A percentile compares a stretch with the other conserved stretches of the same genome.
Evolutionary conservation across 2,797 vertebrate genomes (phyloP).

Genomic region (Macrochelys suwanniensis): DNA sequence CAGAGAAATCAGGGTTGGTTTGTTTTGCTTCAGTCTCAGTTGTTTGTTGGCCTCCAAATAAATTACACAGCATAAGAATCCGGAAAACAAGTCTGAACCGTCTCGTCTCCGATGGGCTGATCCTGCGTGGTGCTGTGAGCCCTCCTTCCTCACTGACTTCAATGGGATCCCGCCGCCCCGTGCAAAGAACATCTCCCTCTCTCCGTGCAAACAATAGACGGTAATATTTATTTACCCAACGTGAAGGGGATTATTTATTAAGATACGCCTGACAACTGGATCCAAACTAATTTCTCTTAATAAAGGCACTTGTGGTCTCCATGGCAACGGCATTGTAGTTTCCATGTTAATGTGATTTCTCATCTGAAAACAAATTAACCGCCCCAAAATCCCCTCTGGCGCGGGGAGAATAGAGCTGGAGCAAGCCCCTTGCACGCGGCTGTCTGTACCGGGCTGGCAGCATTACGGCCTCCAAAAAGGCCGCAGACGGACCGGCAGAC

Average conservation of each 20-base stretch:
- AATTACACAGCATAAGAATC: not conserved
- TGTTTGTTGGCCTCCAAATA: not conserved
- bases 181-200: not conserved
- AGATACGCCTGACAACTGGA: conserved; percentile 56
- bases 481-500: not conserved
- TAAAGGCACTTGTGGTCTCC: conserved; percentile 60
- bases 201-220: not conserved
- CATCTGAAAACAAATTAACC: not conserved
- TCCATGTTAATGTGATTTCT: not conserved
- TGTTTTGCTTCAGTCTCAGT: not conserved
- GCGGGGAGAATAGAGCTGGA: not conserved
- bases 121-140: not conserved
- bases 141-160: not conserved
- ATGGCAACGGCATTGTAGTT: not conserved
- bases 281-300: conserved; percentile 74
- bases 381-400: not conserved
- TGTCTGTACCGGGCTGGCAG: not conserved
- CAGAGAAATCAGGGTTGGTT: not conserved
- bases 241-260: conserved; percentile 73
- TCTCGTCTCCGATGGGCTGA: accelerated
- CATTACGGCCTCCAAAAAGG: not conserved
- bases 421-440: not conserved
- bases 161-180: accelerated
- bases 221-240: conserved; percentile 72
- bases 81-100: not conserved